These are phyloP conservation scores for Rallus limicola DNA, from an alignment of 2,113 vertebrate species.

Conservation along the genomic window DNA sequence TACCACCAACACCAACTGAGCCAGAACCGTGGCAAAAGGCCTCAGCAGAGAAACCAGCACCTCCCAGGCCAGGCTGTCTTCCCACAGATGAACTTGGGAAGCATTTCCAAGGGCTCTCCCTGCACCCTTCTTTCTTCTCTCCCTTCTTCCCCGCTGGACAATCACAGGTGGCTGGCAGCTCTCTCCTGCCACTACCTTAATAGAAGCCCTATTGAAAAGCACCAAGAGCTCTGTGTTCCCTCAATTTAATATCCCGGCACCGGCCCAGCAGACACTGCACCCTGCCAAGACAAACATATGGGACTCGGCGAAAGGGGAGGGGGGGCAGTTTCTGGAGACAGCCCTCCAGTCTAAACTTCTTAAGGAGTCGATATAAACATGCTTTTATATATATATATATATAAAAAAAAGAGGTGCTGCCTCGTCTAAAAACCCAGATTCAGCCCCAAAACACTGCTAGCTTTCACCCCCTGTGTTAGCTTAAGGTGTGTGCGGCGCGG, in stretches of 20 bases:
- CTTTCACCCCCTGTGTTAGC: slow-evolving; percentile 91
- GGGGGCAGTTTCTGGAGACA: slow-evolving; percentile 84
- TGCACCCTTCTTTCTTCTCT: neutral
- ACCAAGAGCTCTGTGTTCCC: slow-evolving; percentile 92
- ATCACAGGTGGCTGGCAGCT: slow-evolving; percentile 80
- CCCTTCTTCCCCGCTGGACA: slow-evolving; percentile 37
- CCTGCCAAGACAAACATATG: slow-evolving; percentile 93
- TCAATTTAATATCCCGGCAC: slow-evolving; percentile 84
- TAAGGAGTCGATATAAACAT: slow-evolving; percentile 85
- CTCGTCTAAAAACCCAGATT: slow-evolving; percentile 78
- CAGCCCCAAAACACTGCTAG: slow-evolving; percentile 85
- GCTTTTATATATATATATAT: slow-evolving; percentile 72
- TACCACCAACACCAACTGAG: accelerated
- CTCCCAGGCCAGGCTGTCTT: neutral
- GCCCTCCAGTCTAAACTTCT: slow-evolving; percentile 90
- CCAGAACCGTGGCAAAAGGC: neutral
- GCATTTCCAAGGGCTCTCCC: neutral
- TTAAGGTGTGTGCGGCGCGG: slow-evolving; percentile 88
- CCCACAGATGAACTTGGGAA: neutral
- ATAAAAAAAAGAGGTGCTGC: slow-evolving; percentile 70
- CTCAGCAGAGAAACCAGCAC: neutral
- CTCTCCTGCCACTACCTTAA: slow-evolving; percentile 71
- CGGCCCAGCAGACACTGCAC: slow-evolving; percentile 86
- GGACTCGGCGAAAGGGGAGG: slow-evolving; percentile 80
- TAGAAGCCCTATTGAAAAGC: slow-evolving; percentile 82